A percentile compares a stretch with the other conserved stretches of the same genome.
These are phyloP conservation scores for Piscicola geometra DNA, from an alignment of 2,888 invertebrate genomes.

Conservation along the genomic window DNA sequence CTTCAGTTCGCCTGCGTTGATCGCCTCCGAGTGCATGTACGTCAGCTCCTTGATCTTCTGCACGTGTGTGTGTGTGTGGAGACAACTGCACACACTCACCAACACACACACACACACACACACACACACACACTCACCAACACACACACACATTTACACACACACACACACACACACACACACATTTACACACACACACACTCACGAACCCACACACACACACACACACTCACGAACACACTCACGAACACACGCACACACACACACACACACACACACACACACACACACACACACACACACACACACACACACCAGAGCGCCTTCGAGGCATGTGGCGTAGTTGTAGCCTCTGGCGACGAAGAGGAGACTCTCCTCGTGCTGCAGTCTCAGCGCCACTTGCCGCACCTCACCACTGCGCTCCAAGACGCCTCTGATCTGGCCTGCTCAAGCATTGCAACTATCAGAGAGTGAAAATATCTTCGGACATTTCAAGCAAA, in stretches of 20 bases:
- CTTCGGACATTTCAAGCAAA: too few relatives aligned
- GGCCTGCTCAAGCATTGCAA: slow-evolving; percentile 58
- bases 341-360: slow-evolving; percentile 99
- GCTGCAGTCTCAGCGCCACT: slow-evolving; percentile 81
- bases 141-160: too few relatives aligned
- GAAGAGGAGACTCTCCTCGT: slow-evolving; percentile 87
- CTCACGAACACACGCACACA: not conserved
- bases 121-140: too few relatives aligned
- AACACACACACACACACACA: too few relatives aligned
- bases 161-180: too few relatives aligned
- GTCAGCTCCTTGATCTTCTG: slow-evolving; percentile 98
- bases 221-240: not conserved
- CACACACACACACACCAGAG: slow-evolving; percentile 50
- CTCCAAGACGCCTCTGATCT: slow-evolving; percentile 83
- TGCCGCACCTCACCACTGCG: slow-evolving; percentile 79
- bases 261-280: not conserved
- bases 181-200: too few relatives aligned
- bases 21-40: slow-evolving; percentile 89
- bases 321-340: slow-evolving; percentile 94
- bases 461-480: too few relatives aligned
- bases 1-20: slow-evolving; percentile 97
- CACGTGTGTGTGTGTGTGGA: too few relatives aligned
- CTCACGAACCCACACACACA: not conserved
- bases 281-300: not conserved
- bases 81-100: too few relatives aligned